Percentiles rank a stretch among this genome's conserved stretches.
Evolutionary conservation across 2,888 invertebrate genomes (phyloP).

Genomic region (Drosophila histrio): DNA sequence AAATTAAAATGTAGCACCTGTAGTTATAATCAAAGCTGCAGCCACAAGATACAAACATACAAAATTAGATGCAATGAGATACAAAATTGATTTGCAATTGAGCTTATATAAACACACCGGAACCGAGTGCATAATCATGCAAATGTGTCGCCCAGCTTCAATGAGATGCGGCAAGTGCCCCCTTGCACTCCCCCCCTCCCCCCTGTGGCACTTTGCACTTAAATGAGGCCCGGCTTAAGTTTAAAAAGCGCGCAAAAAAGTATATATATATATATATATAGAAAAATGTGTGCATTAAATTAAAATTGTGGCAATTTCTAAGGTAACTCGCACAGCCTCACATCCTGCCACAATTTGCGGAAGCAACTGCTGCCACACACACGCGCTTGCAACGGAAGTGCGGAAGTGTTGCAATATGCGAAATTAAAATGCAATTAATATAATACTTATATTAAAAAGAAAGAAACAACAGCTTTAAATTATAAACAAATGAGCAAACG

Average conservation of each 20-base stretch:
- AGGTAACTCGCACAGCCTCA: constrained; percentile 24
- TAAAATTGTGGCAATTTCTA: constrained; percentile 44
- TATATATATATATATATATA: too few species aligned
- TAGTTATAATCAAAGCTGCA: neutral
- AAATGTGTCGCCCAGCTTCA: constrained; percentile 56
- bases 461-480: constrained; percentile 44
- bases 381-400: constrained; percentile 43
- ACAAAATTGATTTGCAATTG: constrained; percentile 43
- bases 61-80: constrained; percentile 19
- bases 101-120: constrained; percentile 44
- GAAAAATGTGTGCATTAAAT: constrained; percentile 25
- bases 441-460: constrained; percentile 27
- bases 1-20: constrained; percentile 17
- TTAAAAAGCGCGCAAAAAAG: neutral
- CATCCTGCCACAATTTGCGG: constrained; percentile 13
- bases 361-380: constrained; percentile 20
- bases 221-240: constrained; percentile 17
- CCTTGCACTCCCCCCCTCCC: neutral
- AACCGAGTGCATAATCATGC: constrained; percentile 71
- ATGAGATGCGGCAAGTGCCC: constrained; percentile 63
- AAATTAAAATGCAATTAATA: constrained; percentile 52
- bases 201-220: constrained; percentile 3
- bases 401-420: constrained; percentile 32
- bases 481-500: constrained; percentile 40
- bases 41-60: constrained; percentile 4